These are phyloP conservation scores for Sterna hirundo DNA, from an alignment of 2,113 vertebrate genomes.

Conservation along the genomic window DNA sequence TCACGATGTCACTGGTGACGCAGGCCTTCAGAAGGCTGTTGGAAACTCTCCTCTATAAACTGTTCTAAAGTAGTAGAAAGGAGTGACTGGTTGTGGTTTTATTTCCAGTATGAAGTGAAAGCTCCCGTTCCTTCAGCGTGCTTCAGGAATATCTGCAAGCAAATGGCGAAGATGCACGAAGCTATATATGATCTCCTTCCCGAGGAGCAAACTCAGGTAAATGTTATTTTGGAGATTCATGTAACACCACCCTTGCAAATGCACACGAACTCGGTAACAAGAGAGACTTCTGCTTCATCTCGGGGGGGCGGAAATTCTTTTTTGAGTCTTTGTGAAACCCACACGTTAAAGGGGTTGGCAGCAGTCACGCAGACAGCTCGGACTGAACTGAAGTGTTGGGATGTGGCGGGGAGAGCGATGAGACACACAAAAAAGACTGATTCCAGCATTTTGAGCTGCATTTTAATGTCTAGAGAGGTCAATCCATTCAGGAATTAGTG, in stretches of 20 bases:
- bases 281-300: not conserved
- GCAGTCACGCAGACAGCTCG: not conserved
- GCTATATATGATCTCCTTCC: constrained; percentile 93
- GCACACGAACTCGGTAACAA: not conserved
- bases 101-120: constrained; percentile 93
- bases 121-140: constrained; percentile 95
- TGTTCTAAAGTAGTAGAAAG: not conserved
- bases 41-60: not conserved
- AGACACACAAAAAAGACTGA: not conserved
- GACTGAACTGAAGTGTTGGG: not conserved
- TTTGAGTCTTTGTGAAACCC: not conserved
- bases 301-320: not conserved
- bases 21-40: not conserved
- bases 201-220: constrained; percentile 93
- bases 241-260: not conserved
- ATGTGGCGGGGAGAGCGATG: not conserved
- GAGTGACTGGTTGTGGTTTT: not conserved
- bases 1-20: not conserved
- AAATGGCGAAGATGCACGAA: constrained; percentile 98
- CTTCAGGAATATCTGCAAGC: constrained; percentile 96
- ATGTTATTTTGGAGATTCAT: not conserved
- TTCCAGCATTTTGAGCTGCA: not conserved
- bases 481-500: not conserved
- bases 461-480: not conserved
- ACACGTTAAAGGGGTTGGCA: not conserved